Evolutionary conservation across 2,797 vertebrate species (phyloP).

Genomic region (Hemitrygon akajei): DNA sequence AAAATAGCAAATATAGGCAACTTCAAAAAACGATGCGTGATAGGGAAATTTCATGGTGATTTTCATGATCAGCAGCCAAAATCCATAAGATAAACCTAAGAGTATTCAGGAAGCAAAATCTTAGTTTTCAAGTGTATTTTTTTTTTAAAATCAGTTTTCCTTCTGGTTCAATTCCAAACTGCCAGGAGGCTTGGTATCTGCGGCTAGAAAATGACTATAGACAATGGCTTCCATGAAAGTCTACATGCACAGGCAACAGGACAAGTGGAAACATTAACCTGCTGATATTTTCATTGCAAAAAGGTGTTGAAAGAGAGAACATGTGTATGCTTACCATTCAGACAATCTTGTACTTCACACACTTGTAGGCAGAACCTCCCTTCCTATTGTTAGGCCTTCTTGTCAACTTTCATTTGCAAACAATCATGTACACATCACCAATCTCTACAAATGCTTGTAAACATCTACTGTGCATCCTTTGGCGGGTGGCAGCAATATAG

Average conservation of each 20-base stretch:
- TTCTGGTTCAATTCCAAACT: too few species aligned
- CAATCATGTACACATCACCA: not conserved
- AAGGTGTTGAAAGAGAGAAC: not conserved
- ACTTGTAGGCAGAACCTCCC: not conserved
- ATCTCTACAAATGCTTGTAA: not conserved
- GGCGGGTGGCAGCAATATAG: not conserved
- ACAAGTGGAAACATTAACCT: not conserved
- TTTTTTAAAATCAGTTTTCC: too few species aligned
- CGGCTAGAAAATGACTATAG: too few species aligned
- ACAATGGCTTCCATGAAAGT: too few species aligned
- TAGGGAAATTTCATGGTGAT: too few species aligned
- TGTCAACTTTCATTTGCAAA: not conserved
- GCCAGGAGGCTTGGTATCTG: too few species aligned
- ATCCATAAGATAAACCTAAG: too few species aligned
- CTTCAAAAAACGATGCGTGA: too few species aligned
- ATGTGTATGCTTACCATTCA: not conserved
- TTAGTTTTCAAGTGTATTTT: too few species aligned
- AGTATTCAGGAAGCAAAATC: too few species aligned
- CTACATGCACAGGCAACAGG: not conserved
- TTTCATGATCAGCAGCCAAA: too few species aligned
- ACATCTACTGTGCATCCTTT: not conserved
- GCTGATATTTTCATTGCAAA: not conserved
- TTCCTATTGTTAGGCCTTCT: not conserved
- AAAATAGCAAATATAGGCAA: too few species aligned
- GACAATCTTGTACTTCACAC: not conserved